Base-by-base conservation (phyloP, 2,888 invertebrate genomes). In the Catonia carolina region DNA sequence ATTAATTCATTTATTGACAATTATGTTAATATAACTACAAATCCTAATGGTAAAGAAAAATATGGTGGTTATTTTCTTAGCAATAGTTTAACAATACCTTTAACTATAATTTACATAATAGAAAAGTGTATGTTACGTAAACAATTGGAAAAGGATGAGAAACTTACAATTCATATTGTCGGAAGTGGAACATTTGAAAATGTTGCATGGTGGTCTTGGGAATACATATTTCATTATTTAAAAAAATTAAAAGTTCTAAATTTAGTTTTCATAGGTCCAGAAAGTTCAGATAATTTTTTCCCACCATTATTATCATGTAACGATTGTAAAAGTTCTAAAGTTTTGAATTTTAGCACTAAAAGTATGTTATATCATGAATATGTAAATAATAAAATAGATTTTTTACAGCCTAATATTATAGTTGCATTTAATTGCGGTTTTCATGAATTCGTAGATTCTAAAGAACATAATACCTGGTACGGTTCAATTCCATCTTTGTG, bases 381-480 rank as follows among this genome's bases (percentile, higher is more conserved):
- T 27, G 8, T 27, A 27, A 27, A 6, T 27, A 27, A 27, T 27
- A n/a, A 41, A 12, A n/a, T 41, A 7, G 12, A 22, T 14, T 45
- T 14, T 7, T 7, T 8, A 45, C 18, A 59, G 47, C 70, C 71
- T n/a, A 67, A 70, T 62, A 45, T 70, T 33, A 67, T 70, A 15
- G 64, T 69, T 8, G 68, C 67, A 1, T 69, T 70, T 57, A 72
- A 72, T 60, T 69, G 70, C 62, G 71, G 71, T 20, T 61, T 72
- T 50, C 69, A 71, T 62, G 69, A 69, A 58, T 66, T 61, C 56
- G 57, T 63, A 55, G 60, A 61, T 18, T 42, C 56, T 5, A 10
- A 6, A 7, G 57, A 54, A 7, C 41, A 42, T 17, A 67, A 70
- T 60, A 61, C 63, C 4, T 72, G 72, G 71, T 51, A 59, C 35